Conservation (phyloP, 1,140 invertebrate genomes). For the Drosophila prosaltans region DNA sequence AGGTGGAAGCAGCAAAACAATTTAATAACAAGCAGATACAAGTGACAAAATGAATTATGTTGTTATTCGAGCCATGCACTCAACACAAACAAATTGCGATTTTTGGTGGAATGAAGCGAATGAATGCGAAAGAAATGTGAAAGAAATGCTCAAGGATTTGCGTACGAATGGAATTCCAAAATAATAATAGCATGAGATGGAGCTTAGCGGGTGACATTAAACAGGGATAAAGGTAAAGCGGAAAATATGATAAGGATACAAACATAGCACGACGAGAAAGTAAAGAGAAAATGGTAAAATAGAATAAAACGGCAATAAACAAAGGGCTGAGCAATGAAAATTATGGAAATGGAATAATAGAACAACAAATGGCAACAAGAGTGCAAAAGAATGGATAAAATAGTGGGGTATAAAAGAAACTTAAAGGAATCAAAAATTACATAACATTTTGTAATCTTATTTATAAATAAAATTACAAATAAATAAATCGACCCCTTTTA, state of each 20-base stretch:
- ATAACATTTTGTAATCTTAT: too few species aligned
- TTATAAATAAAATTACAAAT: too few species aligned
- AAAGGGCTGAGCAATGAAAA: too few species aligned
- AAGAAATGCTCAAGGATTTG: background rate
- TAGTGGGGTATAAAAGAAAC: too few species aligned
- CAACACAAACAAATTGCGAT: constrained; percentile 25
- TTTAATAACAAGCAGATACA: constrained; percentile 77
- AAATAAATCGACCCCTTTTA: too few species aligned
- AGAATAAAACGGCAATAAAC: background rate
- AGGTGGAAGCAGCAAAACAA: constrained; percentile 65
- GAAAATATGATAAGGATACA: background rate
- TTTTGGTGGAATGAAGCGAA: constrained; percentile 12
- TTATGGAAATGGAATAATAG: too few species aligned
- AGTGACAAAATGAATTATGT: constrained; percentile 80
- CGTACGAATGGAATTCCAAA: background rate
- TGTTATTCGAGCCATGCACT: constrained; percentile 59
- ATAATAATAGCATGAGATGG: too few species aligned
- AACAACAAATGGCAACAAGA: too few species aligned
- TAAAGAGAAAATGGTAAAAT: background rate
- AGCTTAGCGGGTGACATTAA: background rate
- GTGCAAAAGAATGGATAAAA: too few species aligned
- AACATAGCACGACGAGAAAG: background rate
- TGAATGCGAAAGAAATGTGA: background rate
- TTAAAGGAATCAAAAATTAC: too few species aligned
- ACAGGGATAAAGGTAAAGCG: background rate